Conservation (phyloP, 2,797 vertebrate genomes). For the Thalassophryne amazonica region DNA sequence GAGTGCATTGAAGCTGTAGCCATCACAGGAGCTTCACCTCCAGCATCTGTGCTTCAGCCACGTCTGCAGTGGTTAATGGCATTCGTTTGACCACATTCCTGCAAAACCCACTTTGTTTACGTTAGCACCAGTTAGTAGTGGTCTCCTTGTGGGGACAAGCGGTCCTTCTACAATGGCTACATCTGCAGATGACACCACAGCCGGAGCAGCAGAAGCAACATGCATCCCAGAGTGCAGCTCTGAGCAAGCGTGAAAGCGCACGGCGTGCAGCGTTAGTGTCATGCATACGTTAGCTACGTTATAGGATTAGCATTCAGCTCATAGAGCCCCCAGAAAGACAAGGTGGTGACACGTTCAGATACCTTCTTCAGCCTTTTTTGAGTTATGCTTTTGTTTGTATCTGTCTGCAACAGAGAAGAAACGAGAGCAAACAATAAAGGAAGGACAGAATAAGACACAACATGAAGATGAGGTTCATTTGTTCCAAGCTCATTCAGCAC, state of each 20-base stretch:
- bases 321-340: constrained; percentile 47
- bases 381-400: constrained; percentile 92
- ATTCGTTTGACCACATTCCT: not conserved
- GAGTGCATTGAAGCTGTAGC: constrained; percentile 29
- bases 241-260: constrained; percentile 22
- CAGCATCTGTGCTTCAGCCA: not conserved
- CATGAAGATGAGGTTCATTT: constrained; percentile 63
- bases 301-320: constrained; percentile 38
- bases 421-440: constrained; percentile 73
- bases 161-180: constrained; percentile 52
- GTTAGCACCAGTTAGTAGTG: too few species aligned
- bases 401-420: constrained; percentile 88
- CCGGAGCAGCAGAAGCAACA: constrained; percentile 32
- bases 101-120: not conserved
- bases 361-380: constrained; percentile 87
- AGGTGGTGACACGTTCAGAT: constrained; percentile 76
- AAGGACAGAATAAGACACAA: constrained; percentile 70
- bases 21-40: constrained; percentile 37
- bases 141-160: not conserved
- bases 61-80: not conserved
- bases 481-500: constrained; percentile 46
- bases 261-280: constrained; percentile 48
- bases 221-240: constrained; percentile 35
- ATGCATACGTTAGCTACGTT: constrained; percentile 58
- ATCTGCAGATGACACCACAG: constrained; percentile 25